Evolutionary conservation across 2,113 vertebrate species (phyloP).

Genomic region (Ovis aries): ARS-UI_Ramb_v3.0 NC_056056.1:139299001-139299500

Average conservation of each 20-base stretch:
- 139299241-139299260: background rate
- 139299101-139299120: background rate
- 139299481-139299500: background rate
- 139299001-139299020: background rate
- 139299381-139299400: background rate
- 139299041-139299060: background rate
- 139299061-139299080: background rate
- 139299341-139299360: background rate
- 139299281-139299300: background rate
- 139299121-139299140: background rate
- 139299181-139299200: background rate
- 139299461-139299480: background rate
- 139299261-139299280: background rate
- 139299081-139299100: background rate
- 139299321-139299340: background rate
- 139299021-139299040: background rate
- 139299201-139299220: background rate
- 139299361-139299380: background rate
- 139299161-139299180: background rate
- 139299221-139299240: background rate
- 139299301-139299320: background rate
- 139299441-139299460: background rate
- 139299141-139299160: background rate
- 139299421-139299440: background rate
- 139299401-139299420: background rate